Conservation (phyloP, 2,888 invertebrate genomes). For the Tromatobia lineatoria region DNA sequence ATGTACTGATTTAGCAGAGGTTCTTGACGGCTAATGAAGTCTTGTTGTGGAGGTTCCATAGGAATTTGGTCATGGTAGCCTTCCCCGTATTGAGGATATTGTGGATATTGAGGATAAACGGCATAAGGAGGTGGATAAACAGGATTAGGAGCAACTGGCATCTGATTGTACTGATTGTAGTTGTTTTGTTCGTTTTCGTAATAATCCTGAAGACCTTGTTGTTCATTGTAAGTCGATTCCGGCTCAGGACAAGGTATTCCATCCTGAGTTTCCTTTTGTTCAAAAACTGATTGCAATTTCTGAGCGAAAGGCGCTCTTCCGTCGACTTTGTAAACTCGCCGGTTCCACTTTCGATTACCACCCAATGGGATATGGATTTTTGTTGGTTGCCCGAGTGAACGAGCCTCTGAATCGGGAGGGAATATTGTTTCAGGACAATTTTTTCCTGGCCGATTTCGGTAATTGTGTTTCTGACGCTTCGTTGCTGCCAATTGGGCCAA, state of each 20-base stretch:
- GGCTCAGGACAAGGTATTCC: not conserved
- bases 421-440: not conserved
- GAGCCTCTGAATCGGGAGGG: not conserved
- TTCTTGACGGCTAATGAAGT: not conserved
- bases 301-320: slow-evolving; percentile 42
- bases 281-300: slow-evolving; percentile 4
- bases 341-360: slow-evolving; percentile 67
- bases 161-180: slow-evolving; percentile 8
- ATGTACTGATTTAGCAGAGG: not conserved
- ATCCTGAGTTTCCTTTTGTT: not conserved
- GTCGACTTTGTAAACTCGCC: slow-evolving; percentile 59
- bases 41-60: not conserved
- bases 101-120: slow-evolving; percentile 14
- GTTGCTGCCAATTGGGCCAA: not conserved
- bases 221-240: not conserved
- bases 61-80: not conserved
- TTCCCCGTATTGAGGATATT: slow-evolving; percentile 24
- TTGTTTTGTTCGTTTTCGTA: not conserved
- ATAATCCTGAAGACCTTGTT: not conserved
- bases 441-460: slow-evolving; percentile 15
- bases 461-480: not conserved
- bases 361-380: slow-evolving; percentile 71
- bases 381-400: slow-evolving; percentile 58
- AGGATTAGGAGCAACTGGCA: slow-evolving; percentile 15
- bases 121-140: slow-evolving; percentile 11